Percentiles rank a stretch among this genome's conserved stretches.
phyloP scores from a whole-genome alignment of 2,797 vertebrate genomes.

The Chelmon rostratus region DNA sequence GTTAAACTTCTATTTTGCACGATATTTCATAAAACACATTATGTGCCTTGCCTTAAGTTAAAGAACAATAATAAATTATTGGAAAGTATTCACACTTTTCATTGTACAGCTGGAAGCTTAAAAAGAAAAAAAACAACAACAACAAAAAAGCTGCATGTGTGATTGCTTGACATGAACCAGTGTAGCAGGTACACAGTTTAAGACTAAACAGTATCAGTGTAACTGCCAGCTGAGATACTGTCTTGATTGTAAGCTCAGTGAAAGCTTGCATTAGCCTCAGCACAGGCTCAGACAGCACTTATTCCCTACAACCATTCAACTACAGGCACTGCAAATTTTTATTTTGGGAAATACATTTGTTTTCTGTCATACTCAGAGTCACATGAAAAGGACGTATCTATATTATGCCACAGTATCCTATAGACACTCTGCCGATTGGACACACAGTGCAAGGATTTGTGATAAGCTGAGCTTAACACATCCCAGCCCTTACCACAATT shows the following conservation, averaged over 20 bases:
- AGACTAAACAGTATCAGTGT: conserved; percentile 23
- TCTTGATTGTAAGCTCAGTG: conserved; percentile 9
- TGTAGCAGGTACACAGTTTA: conserved; percentile 61
- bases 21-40: conserved; percentile 95
- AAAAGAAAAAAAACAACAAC: conserved; percentile 23
- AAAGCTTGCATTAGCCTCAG: conserved; percentile 23
- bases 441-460: neutral
- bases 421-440: neutral
- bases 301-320: conserved; percentile 6
- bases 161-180: conserved; percentile 82
- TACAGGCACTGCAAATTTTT: conserved; percentile 4
- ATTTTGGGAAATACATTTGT: conserved; percentile 30
- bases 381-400: neutral
- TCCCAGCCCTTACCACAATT: neutral
- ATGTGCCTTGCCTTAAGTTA: conserved; percentile 98
- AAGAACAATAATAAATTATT: conserved; percentile 86
- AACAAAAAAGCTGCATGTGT: conserved; percentile 89
- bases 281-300: neutral
- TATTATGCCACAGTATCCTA: neutral
- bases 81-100: conserved; percentile 70
- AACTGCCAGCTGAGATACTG: conserved; percentile 12
- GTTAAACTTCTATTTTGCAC: conserved; percentile 92
- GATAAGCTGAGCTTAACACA: neutral
- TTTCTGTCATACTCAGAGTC: neutral
- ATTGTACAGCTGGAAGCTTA: conserved; percentile 83